phyloP scores from a whole-genome alignment of 2,888 invertebrate genomes.

The Drosophila siamana region DNA sequence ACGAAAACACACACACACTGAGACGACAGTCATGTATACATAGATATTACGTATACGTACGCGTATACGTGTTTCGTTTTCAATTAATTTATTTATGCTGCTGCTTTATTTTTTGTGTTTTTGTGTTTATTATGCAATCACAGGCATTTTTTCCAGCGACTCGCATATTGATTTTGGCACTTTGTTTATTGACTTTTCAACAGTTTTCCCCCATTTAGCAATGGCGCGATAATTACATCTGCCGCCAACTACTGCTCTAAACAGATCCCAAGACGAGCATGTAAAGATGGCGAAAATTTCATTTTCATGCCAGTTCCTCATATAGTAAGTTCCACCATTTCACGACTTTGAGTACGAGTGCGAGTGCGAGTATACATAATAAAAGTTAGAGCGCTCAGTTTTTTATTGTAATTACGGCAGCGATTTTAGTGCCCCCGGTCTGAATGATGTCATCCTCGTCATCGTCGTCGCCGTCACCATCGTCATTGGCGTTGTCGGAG shows the following conservation, averaged over 20 bases:
- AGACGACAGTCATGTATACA: neutral
- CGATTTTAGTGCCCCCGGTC: slow-evolving; percentile 60
- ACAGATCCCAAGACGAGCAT: slow-evolving; percentile 24
- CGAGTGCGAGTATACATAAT: slow-evolving; percentile 27
- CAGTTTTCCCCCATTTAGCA: slow-evolving; percentile 49
- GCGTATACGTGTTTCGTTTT: slow-evolving; percentile 45
- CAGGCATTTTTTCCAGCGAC: slow-evolving; percentile 51
- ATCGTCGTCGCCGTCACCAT: slow-evolving; percentile 36
- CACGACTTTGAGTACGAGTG: neutral
- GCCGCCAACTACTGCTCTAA: slow-evolving; percentile 34
- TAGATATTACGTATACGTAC: slow-evolving; percentile 56
- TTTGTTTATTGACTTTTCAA: slow-evolving; percentile 71
- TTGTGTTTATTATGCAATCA: slow-evolving; percentile 78
- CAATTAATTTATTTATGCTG: slow-evolving; percentile 64
- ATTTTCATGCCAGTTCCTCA: slow-evolving; percentile 41
- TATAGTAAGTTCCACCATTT: neutral
- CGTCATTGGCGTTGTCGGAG: slow-evolving; percentile 36
- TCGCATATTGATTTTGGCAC: slow-evolving; percentile 70
- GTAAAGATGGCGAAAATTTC: slow-evolving; percentile 42
- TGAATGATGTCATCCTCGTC: slow-evolving; percentile 69
- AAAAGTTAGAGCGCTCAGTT: slow-evolving; percentile 60
- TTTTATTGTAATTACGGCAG: slow-evolving; percentile 75
- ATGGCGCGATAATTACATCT: slow-evolving; percentile 56
- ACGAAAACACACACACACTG: slow-evolving; percentile 5
- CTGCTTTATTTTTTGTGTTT: slow-evolving; percentile 43